phyloP scores from a whole-genome alignment of 2,888 invertebrate genomes.

The Tenthredo scrophulariae region DNA sequence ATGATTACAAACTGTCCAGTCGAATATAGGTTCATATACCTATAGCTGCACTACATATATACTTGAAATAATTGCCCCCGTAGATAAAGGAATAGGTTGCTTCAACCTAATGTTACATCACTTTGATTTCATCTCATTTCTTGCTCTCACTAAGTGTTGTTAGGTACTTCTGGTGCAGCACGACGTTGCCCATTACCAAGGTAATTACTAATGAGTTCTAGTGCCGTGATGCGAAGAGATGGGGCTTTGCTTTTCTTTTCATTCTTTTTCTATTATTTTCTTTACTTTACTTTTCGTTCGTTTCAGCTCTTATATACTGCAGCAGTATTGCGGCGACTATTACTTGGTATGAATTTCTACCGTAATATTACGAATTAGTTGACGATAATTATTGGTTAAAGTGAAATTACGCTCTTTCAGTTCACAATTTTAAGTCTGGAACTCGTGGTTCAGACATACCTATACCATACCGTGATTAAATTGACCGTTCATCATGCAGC shows the following conservation, averaged over 20 bases:
- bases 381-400: conserved; percentile 25
- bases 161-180: conserved; percentile 26
- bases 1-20: not conserved
- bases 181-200: conserved; percentile 33
- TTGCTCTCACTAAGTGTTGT: not conserved
- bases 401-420: conserved; percentile 23
- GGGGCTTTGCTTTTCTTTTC: not conserved
- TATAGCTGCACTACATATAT: not conserved
- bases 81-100: not conserved
- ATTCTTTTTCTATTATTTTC: no score
- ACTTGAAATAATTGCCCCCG: conserved; percentile 1
- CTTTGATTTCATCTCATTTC: conserved; percentile 9
- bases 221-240: not conserved
- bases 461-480: not conserved
- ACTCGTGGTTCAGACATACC: not conserved
- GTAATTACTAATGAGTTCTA: conserved; percentile 44
- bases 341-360: not conserved
- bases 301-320: not conserved
- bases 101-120: conserved; percentile 8
- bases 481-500: not conserved
- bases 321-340: conserved; percentile 20
- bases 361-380: conserved; percentile 48
- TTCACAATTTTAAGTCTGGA: conserved; percentile 11
- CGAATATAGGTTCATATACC: not conserved
- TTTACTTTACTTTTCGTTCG: not conserved